Conservation (phyloP, 2,888 invertebrate genomes). For the Campaea margaritaria region DNA sequence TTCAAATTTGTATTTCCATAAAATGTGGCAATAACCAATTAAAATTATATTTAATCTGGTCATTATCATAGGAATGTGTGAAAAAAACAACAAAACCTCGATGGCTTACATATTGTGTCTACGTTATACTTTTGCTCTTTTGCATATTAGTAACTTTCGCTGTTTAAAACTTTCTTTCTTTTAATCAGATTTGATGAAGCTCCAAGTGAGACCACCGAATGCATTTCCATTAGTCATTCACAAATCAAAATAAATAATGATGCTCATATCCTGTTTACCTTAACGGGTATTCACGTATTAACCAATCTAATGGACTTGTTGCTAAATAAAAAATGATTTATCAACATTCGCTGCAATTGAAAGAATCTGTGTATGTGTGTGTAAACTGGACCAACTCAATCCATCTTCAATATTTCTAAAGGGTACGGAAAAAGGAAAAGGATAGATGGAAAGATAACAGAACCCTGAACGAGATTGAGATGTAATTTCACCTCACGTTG, state of each 20-base stretch:
- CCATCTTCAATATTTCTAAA: no score
- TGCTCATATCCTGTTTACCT: slow-evolving; percentile 25
- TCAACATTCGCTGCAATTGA: background rate
- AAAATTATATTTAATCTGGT: background rate
- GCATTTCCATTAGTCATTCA: slow-evolving; percentile 25
- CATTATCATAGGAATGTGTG: slow-evolving; percentile 36
- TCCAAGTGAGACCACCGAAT: slow-evolving; percentile 14
- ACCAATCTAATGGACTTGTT: background rate
- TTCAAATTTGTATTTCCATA: no score
- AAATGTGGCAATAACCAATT: background rate
- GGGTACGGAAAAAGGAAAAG: no score
- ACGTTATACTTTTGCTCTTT: slow-evolving; percentile 35
- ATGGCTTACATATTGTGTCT: slow-evolving; percentile 32
- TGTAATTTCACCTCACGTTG: no score
- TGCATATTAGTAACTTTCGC: slow-evolving; percentile 39
- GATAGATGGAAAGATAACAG: no score
- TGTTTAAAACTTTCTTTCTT: slow-evolving; percentile 30
- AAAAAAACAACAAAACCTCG: slow-evolving; percentile 25
- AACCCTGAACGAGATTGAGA: no score
- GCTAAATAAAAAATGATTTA: background rate
- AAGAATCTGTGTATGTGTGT: no score
- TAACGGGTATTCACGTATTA: slow-evolving; percentile 6
- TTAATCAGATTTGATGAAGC: slow-evolving; percentile 25
- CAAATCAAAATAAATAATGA: slow-evolving; percentile 11
- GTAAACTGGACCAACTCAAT: no score